Base-by-base conservation (phyloP, 2,113 vertebrate species). In the Raja brachyura region DNA sequence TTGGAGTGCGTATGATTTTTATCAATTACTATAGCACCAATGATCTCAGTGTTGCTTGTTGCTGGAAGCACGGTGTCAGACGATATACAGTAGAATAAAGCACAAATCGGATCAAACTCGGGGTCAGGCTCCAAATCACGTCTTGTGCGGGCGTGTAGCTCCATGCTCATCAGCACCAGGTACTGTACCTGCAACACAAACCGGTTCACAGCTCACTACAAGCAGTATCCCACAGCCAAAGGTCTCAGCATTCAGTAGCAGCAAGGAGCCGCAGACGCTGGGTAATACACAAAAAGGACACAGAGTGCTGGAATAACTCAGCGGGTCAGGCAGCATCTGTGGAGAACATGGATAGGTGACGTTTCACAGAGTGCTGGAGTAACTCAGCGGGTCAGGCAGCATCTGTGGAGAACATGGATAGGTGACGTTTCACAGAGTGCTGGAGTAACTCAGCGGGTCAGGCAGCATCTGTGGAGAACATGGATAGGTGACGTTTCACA, bases 101-200 rank as follows among this genome's bases (percentile, higher is more conserved):
- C 98, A 97, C 99, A 99, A 95, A 99, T 97, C 0, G 98, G 98
- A 94, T 99, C 99, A 95, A 99, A 99, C 95, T 99, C 98, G 0
- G 99, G 99, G 95, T 99, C 98, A 78, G 98, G 97, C 93, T 99
- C 97, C 93, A 99, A 97, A 96, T 99, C 98, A 90, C 98, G 96
- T 85, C 99, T 97, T 75, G 97, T 98, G 95, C 98, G 97, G 93
- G 98, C 98, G 94, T 99, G 99, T 90, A 99, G 96, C 94, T 99
- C 99, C 97, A 99, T 97, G 94, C 97, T 97, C 96, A 99, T 98
- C 88, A 99, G 94, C 13, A 97, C 99, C 59, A 99, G 96, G 94
- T 98, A 96, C 77, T 99, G 98, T 93, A 98, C 97, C 99, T 99
- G 94, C 25, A 94, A 56, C 83, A 94, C 4, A 88, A 48, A 70